Conservation (phyloP, 2,888 invertebrate genomes). For the Aleiodes alternator region DNA sequence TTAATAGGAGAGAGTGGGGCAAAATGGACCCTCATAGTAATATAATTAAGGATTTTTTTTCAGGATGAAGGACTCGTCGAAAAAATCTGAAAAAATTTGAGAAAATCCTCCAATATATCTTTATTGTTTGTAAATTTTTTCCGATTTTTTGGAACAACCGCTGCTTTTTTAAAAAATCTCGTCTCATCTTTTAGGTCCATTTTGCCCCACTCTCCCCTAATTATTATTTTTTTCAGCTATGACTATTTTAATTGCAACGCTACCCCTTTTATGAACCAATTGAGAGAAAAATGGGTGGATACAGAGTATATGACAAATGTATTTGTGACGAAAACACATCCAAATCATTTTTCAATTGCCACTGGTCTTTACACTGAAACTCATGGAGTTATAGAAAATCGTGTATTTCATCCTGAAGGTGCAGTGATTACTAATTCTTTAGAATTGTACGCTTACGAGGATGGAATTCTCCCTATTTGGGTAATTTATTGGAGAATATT, state of each 20-base stretch:
- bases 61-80: no score
- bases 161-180: no score
- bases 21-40: no score
- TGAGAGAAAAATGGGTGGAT: conserved; percentile 78
- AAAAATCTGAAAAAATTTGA: no score
- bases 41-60: no score
- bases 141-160: no score
- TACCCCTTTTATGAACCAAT: conserved; percentile 78
- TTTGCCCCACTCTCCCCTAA: no score
- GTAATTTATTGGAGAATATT: conserved; percentile 66
- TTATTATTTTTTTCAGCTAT: conserved; percentile 72
- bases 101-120: no score
- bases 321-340: conserved; percentile 84
- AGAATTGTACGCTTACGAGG: conserved; percentile 78
- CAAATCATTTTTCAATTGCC: conserved; percentile 84
- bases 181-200: no score
- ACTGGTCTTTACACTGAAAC: conserved; percentile 82
- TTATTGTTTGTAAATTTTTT: no score
- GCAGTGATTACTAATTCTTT: conserved; percentile 67
- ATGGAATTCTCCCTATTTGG: conserved; percentile 79
- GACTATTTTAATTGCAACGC: conserved; percentile 80
- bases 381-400: conserved; percentile 83
- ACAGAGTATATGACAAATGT: conserved; percentile 79
- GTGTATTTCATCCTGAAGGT: conserved; percentile 77
- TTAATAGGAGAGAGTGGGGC: no score